Conservation (phyloP, 1,140 invertebrate species). For the Drosophila sucinea region DNA sequence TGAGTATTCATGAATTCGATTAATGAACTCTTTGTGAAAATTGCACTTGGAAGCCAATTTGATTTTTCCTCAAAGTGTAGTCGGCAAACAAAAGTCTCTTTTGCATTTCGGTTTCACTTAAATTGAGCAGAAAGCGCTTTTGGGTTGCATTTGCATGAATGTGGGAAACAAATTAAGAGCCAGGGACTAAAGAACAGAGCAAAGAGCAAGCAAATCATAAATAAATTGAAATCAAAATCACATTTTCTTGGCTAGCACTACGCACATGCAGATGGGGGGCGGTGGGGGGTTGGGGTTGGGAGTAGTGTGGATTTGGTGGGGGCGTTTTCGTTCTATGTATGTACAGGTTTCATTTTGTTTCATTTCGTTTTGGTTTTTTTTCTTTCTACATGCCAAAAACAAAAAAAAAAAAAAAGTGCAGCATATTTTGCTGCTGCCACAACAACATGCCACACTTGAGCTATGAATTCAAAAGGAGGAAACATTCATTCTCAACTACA, state of each 20-base stretch:
- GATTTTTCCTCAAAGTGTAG: not conserved
- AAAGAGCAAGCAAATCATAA: constrained; percentile 75
- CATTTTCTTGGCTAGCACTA: constrained; percentile 64
- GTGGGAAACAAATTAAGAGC: constrained; percentile 28
- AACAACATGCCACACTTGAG: constrained; percentile 43
- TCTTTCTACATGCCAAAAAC: constrained; percentile 37
- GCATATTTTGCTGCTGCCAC: constrained; percentile 57
- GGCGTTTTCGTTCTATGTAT: constrained; percentile 6
- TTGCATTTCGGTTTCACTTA: constrained; percentile 1
- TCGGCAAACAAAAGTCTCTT: not conserved
- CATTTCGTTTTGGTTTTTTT: not conserved
- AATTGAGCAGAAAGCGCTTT: constrained; percentile 29
- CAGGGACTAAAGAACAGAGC: constrained; percentile 18
- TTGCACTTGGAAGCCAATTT: not conserved
- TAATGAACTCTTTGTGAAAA: too few species aligned
- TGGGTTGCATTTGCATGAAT: constrained; percentile 36
- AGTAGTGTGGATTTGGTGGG: not conserved
- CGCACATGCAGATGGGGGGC: constrained; percentile 56
- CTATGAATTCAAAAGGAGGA: constrained; percentile 31
- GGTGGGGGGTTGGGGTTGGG: not conserved
- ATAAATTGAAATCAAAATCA: constrained; percentile 70
- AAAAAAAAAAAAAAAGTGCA: constrained; percentile 49
- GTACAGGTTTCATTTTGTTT: constrained; percentile 45
- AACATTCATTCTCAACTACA: constrained; percentile 70
- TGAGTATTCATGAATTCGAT: too few species aligned